phyloP scores from a whole-genome alignment of 2,113 vertebrate species.

The Pelodiscus sinensis region DNA sequence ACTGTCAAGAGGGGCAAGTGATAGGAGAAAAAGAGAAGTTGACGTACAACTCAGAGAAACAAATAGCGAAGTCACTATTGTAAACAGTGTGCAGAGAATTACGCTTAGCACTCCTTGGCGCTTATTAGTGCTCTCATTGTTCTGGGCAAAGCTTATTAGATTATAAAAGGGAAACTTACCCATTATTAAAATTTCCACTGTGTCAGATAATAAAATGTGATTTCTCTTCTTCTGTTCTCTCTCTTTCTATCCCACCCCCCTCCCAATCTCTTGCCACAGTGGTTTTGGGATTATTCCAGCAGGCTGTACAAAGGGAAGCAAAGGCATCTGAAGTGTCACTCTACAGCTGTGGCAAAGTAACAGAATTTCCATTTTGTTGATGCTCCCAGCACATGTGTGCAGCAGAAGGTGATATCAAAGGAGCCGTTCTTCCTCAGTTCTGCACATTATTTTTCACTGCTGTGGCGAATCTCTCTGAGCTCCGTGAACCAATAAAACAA shows the following conservation, averaged over 20 bases:
- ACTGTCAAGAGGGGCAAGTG: background rate
- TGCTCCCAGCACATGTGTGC: slow-evolving; percentile 87
- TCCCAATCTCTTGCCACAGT: slow-evolving; percentile 92
- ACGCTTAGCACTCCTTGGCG: background rate
- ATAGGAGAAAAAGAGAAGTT: background rate
- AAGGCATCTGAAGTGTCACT: slow-evolving; percentile 91
- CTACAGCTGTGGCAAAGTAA: slow-evolving; percentile 86
- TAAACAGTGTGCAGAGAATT: slow-evolving; percentile 8
- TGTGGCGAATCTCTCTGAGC: slow-evolving; percentile 83
- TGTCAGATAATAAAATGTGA: slow-evolving; percentile 85
- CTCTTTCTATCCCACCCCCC: slow-evolving; percentile 33
- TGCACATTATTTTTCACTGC: slow-evolving; percentile 80
- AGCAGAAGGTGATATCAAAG: slow-evolving; percentile 92
- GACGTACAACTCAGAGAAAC: background rate
- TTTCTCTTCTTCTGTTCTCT: slow-evolving; percentile 32
- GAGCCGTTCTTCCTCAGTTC: slow-evolving; percentile 77
- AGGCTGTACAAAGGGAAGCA: slow-evolving; percentile 87
- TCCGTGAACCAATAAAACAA: slow-evolving; percentile 84
- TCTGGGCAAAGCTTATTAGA: slow-evolving; percentile 65
- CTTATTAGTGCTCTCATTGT: slow-evolving; percentile 24
- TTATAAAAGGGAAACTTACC: slow-evolving; percentile 66
- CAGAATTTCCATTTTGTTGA: slow-evolving; percentile 85
- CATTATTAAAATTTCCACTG: slow-evolving; percentile 80
- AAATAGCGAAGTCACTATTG: background rate
- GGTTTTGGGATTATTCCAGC: slow-evolving; percentile 92